Evolutionary conservation across 2,888 invertebrate genomes (phyloP), one percentile per base, ranked within the genome.

Genomic region (Pseudeuparius sepicola): DNA sequence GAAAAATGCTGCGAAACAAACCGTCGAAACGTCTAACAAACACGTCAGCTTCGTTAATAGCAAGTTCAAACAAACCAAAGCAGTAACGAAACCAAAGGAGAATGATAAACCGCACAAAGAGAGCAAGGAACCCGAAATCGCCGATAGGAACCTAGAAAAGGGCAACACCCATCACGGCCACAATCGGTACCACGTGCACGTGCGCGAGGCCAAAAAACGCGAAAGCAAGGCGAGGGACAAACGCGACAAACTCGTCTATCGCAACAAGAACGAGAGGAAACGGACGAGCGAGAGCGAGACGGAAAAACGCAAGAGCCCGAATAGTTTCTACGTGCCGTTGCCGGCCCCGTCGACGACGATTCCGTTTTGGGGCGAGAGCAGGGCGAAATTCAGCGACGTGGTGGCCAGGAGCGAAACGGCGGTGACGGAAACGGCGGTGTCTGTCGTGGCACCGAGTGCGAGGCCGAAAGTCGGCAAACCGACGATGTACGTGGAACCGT

Each of bases 321-420:
- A 32, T 5, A 38, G 40, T 37, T 49, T 50, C 31, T 49, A 39
- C 36, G 36, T 50, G 11, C 45, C 49, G 17, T 36, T 53, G 18
- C 53, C 56, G 20, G 48, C 53, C n/a, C 36, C 48, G 10, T 42
- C 49, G 4, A 28, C 63, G 59, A 17, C 61, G 54, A 25, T 56
- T 51, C 35, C 60, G 51, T 14, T 64, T 54, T 71, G 71, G 71
- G 65, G 66, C 20, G 71, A 71, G 50, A 70, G 66, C 42, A 55
- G 66, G 31, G 71, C 72, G 0, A 68, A 66, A 23, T 73, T 73
- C 48, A 73, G 73, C 42, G 72, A 73, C 43, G 72, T 73, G 2
- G 73, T 73, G 2, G 71, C 73, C 0, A 56, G 72, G 7, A 70
- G 55, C 46, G 70, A 69, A 10, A 20, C 33, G 11, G 24, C 32